phyloP scores from a whole-genome alignment of 2,797 vertebrate species.

The Channa striata region DNA sequence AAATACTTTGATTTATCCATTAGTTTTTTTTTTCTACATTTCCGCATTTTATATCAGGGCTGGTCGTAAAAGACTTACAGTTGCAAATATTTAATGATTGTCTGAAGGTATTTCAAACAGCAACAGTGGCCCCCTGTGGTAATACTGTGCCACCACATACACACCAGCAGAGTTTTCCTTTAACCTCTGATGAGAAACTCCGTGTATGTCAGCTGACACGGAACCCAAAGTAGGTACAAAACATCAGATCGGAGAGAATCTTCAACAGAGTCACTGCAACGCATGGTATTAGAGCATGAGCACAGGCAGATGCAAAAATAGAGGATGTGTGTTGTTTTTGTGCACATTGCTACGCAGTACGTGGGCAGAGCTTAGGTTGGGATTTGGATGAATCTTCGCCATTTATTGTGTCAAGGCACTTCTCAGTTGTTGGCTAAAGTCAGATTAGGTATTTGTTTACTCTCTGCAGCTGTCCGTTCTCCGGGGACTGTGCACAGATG shows the following conservation, averaged over 20 bases:
- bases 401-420: slow-evolving; percentile 77
- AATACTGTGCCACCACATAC: slow-evolving; percentile 31
- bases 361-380: slow-evolving; percentile 80
- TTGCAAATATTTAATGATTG: slow-evolving; percentile 22
- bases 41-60: neutral
- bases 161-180: slow-evolving; percentile 6
- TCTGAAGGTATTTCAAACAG: slow-evolving; percentile 33
- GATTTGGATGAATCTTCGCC: slow-evolving; percentile 78
- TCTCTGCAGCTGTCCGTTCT: slow-evolving; percentile 58
- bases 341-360: slow-evolving; percentile 46
- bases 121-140: slow-evolving; percentile 80
- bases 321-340: slow-evolving; percentile 54
- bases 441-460: slow-evolving; percentile 80
- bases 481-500: slow-evolving; percentile 34
- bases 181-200: slow-evolving; percentile 40
- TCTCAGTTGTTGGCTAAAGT: slow-evolving; percentile 73
- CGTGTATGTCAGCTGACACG: slow-evolving; percentile 27
- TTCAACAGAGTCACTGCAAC: slow-evolving; percentile 29
- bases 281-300: slow-evolving; percentile 37
- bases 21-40: neutral
- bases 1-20: neutral
- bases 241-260: slow-evolving; percentile 33
- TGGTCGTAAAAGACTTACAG: neutral
- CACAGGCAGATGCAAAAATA: slow-evolving; percentile 52
- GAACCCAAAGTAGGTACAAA: slow-evolving; percentile 10